Evolutionary conservation across 2,888 invertebrate species (phyloP), one percentile per base, ranked within the genome.

Genomic region (Ophion costatus): DNA sequence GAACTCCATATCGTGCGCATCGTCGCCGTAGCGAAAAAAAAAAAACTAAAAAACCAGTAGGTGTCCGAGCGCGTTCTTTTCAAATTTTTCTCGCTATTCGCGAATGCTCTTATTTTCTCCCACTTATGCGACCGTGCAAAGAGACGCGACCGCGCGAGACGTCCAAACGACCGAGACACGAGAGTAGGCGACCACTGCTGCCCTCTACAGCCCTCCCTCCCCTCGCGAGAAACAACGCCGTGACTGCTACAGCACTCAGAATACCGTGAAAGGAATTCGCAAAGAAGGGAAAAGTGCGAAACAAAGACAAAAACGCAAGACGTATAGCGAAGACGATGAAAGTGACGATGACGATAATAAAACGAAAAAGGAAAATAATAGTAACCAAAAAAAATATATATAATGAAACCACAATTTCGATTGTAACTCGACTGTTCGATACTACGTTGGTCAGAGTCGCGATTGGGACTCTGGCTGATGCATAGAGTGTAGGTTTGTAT

Each of bases 381-480:
- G 73, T 67, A 57, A 78, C 17, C 56, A 82, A 73, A 45, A 61
- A 75, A 66, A 71, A 80, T 70, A 59, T 59, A 79, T 78, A 83
- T 69, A 84, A 89, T 88, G 88, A 89, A 89, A 89, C 86, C 87
- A 89, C 87, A 88, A 90, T 89, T 90, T 89, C 90, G 90, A 89
- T 90, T 89, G 89, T 90, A 90, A 90, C 90, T 90, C 90, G 90
- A 89, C 88, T 88, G 90, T 90, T 90, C 90, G 90, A 90, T 90
- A 90, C 89, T 90, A 89, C 88, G 88, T 90, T 90, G 89, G 89
- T 89, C 88, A 88, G 89, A 88, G 89, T 88, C 89, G 17, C 51
- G 85, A 88, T 86, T 87, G 87, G 84, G 89, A 89, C 89, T 90
- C 88, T 85, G 88, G 89, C 90, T 89, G 88, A 85, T 87, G 85